Evolutionary conservation across 2,888 invertebrate species (phyloP), one percentile per base, ranked within the genome.

Genomic region (Thumatha senex): DNA sequence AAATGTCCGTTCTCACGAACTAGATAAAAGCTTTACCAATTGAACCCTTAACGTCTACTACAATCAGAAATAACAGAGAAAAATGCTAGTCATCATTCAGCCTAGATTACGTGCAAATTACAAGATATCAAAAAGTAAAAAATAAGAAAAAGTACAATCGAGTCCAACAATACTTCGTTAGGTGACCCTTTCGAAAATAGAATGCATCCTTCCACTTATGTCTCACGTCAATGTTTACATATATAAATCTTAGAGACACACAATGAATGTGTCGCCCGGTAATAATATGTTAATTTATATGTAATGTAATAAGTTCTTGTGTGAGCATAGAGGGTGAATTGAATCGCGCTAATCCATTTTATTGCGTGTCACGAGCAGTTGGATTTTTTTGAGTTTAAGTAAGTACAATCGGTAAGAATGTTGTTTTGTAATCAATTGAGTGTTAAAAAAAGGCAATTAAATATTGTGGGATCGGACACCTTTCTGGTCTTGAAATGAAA

Each of bases 221-320:
- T 86, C 85, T 82, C 82, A 79, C 79, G 75, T 70, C 67, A 67
- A 67, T 89, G 89, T 89, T 88, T 87, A 89, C 84, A 82, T 80
- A 82, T 77, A 87, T 89, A 89, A 89, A 89, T 89, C 88, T 88
- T 77, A 74, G 69, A 67, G 66, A 75, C 75, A 70, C 72, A 86
- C 82, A 85, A 86, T 78, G 78, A 65, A 72, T 66, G 77, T 78
- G 79, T 79, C 82, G 76, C 80, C 78, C 74, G 44, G 65, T 83
- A 81, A 81, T 87, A 84, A 86, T 88, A 90, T 89, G 88, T 88
- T 90, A 90, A 90, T 89, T 88, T 84, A 84, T 83, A 85, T 88
- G 89, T 86, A 86, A 89, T 89, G 78, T 84, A 83, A 86, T 86
- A 84, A 83, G 82, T 86, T 84, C 76, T 75, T 82, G 76, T 79